Evolutionary conservation across 53 echinoderm and acorn worm species (phyloP), one percentile per base, ranked within the genome.

Genomic region (Arbacia lixula): DNA sequence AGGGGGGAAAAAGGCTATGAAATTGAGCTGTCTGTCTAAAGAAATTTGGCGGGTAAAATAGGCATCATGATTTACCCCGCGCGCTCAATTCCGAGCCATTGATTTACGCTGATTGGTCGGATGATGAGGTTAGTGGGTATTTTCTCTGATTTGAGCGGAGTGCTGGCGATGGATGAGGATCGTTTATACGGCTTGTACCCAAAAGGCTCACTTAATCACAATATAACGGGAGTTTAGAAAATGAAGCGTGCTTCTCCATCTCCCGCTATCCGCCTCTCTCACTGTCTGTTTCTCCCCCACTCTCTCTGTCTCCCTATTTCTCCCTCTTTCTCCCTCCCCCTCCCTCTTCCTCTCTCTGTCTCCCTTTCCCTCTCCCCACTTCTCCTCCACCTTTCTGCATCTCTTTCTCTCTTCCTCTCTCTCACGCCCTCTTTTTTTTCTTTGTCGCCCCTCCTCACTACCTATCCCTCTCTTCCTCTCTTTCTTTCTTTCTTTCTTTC

Each of bases 21-120:
- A 75, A 75, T 75, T 54, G 75, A 51, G 75, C 36, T 53, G 55
- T 75, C 75, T 75, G 75, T 75, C 75, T 53, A 55, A 35, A 22
- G 54, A 75, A 75, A 75, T 75, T 75, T 75, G 34, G 8, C 34
- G n/a, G 75, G 42, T 29, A 29, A 46, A 46, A 19, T 40, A 43
- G 43, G 71, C 49, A 16, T 58, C 16, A 41, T 29, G 71, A 40
- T 71, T 49, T n/a, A n/a, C n/a, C 46, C 41, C 46, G 71, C 71
- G 71, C 41, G 46, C 49, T 29, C 42, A 46, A 71, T 42, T 40
- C 46, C 41, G 50, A 42, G 27, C 31, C 49, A 71, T 71, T 71
- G 71, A 71, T 71, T 71, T 71, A 19, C 46, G 29, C 46, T 71
- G 71, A 71, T 71, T 71, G 30, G 41, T 40, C 29, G 46, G 71